phyloP scores from a whole-genome alignment of 2,113 vertebrate genomes.

The Chinchilla lanigera region DNA sequence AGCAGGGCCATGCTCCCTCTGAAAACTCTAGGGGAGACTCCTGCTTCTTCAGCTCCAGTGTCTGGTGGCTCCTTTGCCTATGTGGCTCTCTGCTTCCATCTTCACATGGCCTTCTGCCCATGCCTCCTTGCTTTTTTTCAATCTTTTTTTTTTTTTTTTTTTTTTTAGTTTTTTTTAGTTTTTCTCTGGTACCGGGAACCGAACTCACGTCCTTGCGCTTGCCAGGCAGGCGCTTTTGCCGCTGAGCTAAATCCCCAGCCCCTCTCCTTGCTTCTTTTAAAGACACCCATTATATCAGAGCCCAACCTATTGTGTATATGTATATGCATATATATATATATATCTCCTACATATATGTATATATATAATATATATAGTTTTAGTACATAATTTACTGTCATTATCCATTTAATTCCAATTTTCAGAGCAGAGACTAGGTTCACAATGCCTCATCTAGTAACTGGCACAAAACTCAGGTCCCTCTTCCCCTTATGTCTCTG shows the following conservation, averaged over 20 bases:
- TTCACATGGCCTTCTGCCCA: not conserved
- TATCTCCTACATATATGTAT: too few species aligned
- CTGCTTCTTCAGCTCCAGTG: not conserved
- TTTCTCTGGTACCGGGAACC: too few species aligned
- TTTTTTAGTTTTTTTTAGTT: too few species aligned
- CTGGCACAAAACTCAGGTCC: not conserved
- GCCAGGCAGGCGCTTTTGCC: too few species aligned
- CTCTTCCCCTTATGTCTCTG: accelerated
- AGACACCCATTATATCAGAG: not conserved
- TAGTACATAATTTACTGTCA: not conserved
- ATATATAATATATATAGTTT: not conserved
- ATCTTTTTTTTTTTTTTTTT: too few species aligned
- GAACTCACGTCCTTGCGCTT: too few species aligned
- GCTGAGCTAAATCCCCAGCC: too few species aligned
- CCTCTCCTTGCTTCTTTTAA: not conserved
- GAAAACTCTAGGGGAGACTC: not conserved
- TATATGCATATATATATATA: too few species aligned
- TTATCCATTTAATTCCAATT: not conserved
- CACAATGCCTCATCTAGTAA: not conserved
- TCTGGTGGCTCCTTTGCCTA: not conserved
- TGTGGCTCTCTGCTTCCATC: not conserved
- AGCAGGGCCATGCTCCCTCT: not conserved
- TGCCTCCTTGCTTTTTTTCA: too few species aligned
- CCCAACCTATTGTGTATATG: not conserved
- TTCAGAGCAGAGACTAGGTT: not conserved